A percentile compares a stretch with the other conserved stretches of the same genome.
Conservation (phyloP, 2,113 vertebrate species). For the Engystomops pustulosus region DNA sequence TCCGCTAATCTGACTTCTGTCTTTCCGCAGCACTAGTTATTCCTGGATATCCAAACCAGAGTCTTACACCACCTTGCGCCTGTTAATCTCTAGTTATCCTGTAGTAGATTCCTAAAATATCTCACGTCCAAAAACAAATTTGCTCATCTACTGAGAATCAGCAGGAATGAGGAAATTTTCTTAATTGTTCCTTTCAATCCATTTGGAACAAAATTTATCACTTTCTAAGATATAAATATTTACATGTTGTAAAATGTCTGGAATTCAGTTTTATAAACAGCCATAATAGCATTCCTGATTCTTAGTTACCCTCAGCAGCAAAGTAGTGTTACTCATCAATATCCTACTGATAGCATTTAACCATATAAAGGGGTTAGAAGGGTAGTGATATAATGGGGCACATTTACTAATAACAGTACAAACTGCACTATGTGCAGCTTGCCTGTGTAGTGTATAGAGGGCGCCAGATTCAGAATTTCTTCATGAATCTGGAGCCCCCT, state of each 20-base stretch:
- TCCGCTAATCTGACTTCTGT: not conserved
- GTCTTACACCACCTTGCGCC: not conserved
- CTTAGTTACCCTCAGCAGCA: not conserved
- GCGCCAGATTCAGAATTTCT: too few species aligned
- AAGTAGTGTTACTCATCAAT: not conserved
- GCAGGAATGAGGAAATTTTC: constrained; percentile 20
- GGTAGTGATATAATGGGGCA: too few species aligned
- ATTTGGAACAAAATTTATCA: not conserved
- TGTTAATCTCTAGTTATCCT: not conserved
- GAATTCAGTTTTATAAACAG: not conserved
- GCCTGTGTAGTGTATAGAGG: too few species aligned
- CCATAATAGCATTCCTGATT: not conserved
- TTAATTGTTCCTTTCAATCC: constrained; percentile 6
- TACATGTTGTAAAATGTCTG: not conserved
- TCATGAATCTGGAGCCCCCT: too few species aligned
- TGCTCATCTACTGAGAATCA: not conserved
- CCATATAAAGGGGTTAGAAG: too few species aligned
- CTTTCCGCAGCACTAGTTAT: not conserved
- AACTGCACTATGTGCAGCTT: too few species aligned
- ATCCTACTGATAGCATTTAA: too few species aligned
- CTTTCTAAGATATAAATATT: constrained; percentile 6
- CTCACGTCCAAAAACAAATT: not conserved
- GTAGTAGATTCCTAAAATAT: not conserved
- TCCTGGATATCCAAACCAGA: not conserved
- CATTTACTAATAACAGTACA: too few species aligned